Percentiles rank a stretch among this genome's conserved stretches.
Evolutionary conservation across 2,797 vertebrate genomes (phyloP).

Genomic region (Hyperoplus immaculatus): DNA sequence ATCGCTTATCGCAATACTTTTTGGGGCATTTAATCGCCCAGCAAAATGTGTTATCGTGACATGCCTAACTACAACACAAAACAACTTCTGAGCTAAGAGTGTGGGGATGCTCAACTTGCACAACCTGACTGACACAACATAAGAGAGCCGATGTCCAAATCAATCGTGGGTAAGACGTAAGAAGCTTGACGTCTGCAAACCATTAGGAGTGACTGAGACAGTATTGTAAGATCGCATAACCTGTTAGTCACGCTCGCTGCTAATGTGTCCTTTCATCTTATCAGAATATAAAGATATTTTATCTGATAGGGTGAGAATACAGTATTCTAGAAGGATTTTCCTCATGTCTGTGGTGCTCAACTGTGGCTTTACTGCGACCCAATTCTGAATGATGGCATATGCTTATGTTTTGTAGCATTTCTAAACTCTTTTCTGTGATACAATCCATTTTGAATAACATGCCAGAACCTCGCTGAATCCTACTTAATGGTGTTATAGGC

Average conservation of each 20-base stretch:
- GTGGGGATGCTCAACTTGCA: constrained; percentile 15
- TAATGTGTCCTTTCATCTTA: background rate
- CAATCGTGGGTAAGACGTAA: background rate
- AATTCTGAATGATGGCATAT: background rate
- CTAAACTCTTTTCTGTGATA: background rate
- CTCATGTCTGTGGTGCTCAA: background rate
- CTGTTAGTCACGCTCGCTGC: background rate
- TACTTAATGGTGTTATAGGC: no score
- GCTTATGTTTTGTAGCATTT: background rate
- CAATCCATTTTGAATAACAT: background rate
- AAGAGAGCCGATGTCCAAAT: constrained; percentile 1
- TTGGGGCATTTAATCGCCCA: no score
- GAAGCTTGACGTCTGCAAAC: background rate
- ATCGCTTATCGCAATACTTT: no score
- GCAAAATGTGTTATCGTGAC: no score
- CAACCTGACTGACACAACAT: background rate
- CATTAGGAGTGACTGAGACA: background rate
- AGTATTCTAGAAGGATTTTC: background rate
- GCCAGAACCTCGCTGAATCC: background rate
- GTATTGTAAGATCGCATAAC: background rate
- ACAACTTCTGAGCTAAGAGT: constrained; percentile 31
- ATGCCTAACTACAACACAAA: constrained; percentile 28
- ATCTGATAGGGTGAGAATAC: background rate
- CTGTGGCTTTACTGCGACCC: background rate
- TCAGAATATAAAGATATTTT: background rate